Base-by-base conservation (phyloP, 2,113 vertebrate species). In the Spizaetus ornatus region DNA sequence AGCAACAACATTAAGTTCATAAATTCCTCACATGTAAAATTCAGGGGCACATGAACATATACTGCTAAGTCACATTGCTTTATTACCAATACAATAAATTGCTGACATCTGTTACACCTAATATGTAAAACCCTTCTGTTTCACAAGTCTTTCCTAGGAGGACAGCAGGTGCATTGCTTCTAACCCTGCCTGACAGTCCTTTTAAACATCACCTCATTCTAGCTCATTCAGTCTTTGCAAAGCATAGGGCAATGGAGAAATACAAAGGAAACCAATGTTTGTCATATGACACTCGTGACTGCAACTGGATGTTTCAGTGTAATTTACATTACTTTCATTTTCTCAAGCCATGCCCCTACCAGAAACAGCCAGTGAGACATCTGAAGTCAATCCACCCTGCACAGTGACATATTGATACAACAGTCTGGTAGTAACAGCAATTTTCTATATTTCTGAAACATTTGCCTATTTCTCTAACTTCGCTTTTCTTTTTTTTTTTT, bases 341-440 rank as follows among this genome's bases (percentile, higher is more conserved):
- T 65, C 38, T 61, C 40, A 53, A 43, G 16, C 13, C 66, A 53
- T 7, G 27, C 7, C n/a, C 72, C 38, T 13, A 56, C 6, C 14
- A 58, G 38, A 21, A 47, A 6, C 0, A 5, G 67, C 38, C 53
- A 88, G 34, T 3, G 11, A n/a, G 27, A 43, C 11, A 31, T 8
- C 7, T 29, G 27, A 62, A 38, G 16, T 19, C 66, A 67, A 16
- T 9, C 8, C 48, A 27, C 11, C 32, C 48, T 5, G 25, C 36
- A 22, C 7, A 43, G 70, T 3, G 10, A 27, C 32, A 15, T 0
- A 29, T 1, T 8, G 0, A 9, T 8, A 18, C 22, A 34, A 38
- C 19, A 58, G n/a, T 4, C 70, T 6, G 3, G 11, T 10, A 82
- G 10, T 47, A 53, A 29, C 38, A 84, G 12, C n/a, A 48, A 3